Evolutionary conservation across 1,140 invertebrate species (phyloP).

Genomic region (Brachystomella parvula): DNA sequence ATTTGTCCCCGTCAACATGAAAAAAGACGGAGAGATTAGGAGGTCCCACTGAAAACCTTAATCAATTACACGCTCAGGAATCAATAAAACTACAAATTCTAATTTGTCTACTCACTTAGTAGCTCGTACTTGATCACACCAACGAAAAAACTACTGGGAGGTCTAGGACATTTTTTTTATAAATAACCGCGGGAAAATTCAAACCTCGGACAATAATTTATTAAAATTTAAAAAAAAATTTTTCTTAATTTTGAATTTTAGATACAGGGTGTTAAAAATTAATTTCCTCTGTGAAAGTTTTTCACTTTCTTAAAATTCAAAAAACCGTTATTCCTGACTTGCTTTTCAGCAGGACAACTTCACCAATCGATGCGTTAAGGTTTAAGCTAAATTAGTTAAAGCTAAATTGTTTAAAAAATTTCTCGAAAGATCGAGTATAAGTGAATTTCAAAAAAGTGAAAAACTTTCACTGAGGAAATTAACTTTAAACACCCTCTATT

Average conservation of each 20-base stretch:
- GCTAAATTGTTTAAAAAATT: conserved; percentile 3
- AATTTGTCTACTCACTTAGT: background rate
- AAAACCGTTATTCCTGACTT: too few relatives aligned
- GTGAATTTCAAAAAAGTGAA: background rate
- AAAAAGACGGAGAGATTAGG: background rate
- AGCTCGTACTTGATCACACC: background rate
- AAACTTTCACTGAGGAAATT: background rate
- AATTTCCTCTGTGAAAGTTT: too few relatives aligned
- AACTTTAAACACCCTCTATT: background rate
- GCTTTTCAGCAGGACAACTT: too few relatives aligned
- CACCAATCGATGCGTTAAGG: too few relatives aligned
- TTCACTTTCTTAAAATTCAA: too few relatives aligned
- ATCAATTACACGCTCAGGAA: conserved; percentile 3
- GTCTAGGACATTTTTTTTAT: background rate
- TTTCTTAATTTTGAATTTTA: background rate
- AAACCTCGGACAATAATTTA: too few relatives aligned
- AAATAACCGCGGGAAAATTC: background rate
- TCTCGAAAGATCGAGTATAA: background rate
- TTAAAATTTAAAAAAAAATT: background rate
- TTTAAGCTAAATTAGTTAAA: background rate
- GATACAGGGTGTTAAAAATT: too few relatives aligned
- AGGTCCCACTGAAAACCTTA: background rate
- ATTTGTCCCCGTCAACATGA: conserved; percentile 7
- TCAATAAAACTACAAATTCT: background rate
- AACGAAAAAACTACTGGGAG: background rate